Percentiles rank a stretch among this genome's conserved stretches.
Evolutionary conservation across 2,888 invertebrate species (phyloP).

Genomic region (Scrobipalpa atriplicella): DNA sequence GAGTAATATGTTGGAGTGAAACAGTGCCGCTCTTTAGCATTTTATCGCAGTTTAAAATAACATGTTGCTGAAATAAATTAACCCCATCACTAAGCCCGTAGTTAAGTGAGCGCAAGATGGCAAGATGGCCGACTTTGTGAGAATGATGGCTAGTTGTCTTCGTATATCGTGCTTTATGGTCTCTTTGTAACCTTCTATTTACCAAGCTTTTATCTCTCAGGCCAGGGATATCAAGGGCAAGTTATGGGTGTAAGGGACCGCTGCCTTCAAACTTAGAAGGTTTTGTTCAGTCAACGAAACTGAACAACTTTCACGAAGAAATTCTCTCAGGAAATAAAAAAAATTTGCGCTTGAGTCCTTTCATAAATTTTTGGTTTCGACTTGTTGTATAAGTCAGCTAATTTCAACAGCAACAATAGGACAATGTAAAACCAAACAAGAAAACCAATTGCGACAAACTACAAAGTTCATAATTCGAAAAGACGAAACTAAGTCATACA

Average conservation of each 20-base stretch:
- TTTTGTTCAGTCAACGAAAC: too few species aligned
- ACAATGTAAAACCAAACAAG: neutral
- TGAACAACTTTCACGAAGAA: too few species aligned
- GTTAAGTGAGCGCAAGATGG: neutral
- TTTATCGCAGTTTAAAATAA: conserved; percentile 11
- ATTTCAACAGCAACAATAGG: too few species aligned
- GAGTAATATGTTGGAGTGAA: neutral
- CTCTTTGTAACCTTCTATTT: conserved; percentile 10
- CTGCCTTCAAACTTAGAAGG: too few species aligned
- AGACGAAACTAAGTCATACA: neutral
- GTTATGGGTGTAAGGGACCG: too few species aligned
- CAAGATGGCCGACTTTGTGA: conserved; percentile 1
- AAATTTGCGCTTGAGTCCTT: too few species aligned
- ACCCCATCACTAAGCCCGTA: neutral
- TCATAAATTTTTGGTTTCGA: too few species aligned
- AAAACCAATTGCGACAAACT: neutral
- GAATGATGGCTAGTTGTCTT: neutral
- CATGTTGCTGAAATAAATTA: neutral
- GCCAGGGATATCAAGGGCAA: too few species aligned
- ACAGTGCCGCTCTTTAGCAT: conserved; percentile 5
- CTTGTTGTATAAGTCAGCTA: too few species aligned
- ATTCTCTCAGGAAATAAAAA: too few species aligned
- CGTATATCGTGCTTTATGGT: conserved; percentile 9
- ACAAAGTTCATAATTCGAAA: neutral
- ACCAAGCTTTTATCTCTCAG: conserved; percentile 14